A percentile compares a stretch with the other conserved stretches of the same genome.
phyloP scores from a whole-genome alignment of 2,113 vertebrate species.

The Hippopotamus amphibius region DNA sequence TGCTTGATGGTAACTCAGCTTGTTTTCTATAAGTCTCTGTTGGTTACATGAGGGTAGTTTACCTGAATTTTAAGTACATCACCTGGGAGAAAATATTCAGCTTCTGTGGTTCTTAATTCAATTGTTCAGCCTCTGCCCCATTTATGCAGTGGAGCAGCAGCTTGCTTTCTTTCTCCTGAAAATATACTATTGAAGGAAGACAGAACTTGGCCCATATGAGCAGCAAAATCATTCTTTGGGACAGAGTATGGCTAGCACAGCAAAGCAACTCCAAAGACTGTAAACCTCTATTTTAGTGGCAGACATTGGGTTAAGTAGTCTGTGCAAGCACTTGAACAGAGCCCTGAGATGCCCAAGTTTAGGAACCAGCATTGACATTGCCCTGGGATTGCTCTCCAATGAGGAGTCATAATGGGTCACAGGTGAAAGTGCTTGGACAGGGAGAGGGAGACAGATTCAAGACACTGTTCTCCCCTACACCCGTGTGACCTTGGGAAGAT shows the following conservation, averaged over 20 bases:
- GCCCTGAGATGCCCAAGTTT: not conserved
- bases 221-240: not conserved
- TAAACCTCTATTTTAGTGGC: not conserved
- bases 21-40: not conserved
- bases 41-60: not conserved
- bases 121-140: not conserved
- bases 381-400: not conserved
- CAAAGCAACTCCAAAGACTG: not conserved
- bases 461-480: not conserved
- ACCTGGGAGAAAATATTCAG: not conserved
- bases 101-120: not conserved
- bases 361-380: not conserved
- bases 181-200: not conserved
- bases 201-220: not conserved
- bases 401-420: not conserved
- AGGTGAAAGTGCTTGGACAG: not conserved
- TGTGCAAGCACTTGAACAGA: not conserved
- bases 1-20: conserved; percentile 30
- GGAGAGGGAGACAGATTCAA: not conserved
- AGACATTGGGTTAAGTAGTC: not conserved
- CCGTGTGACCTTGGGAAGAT: not conserved
- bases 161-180: not conserved
- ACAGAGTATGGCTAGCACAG: not conserved
- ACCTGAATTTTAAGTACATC: not conserved
- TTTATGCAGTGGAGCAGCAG: not conserved